Percentiles rank a stretch among this genome's conserved stretches.
Conservation (phyloP, 2,113 vertebrate species). For the Bucco capensis region DNA sequence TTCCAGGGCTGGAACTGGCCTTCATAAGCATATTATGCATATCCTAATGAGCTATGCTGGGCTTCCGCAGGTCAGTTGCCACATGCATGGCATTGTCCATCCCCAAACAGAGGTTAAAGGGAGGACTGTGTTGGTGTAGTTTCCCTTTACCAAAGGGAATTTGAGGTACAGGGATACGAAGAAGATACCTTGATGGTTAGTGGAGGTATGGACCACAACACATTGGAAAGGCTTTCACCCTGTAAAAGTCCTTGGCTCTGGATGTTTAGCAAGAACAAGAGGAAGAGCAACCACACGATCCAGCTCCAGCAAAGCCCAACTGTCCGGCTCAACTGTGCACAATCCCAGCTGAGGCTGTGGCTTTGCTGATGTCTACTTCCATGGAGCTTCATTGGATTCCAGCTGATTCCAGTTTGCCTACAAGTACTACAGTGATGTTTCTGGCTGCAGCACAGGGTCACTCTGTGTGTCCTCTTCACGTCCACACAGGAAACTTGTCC, state of each 20-base stretch:
- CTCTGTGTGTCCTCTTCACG: accelerated
- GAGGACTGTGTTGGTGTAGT: neutral
- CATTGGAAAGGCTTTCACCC: neutral
- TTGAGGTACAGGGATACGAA: neutral
- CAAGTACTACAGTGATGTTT: neutral
- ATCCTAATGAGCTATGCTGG: neutral
- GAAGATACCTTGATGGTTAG: neutral
- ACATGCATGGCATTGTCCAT: neutral
- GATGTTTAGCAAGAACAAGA: neutral
- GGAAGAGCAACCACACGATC: neutral
- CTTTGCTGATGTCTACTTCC: neutral
- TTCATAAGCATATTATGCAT: neutral
- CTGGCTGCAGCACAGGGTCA: neutral
- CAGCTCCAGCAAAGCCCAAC: neutral
- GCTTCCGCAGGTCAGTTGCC: neutral
- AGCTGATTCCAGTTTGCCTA: neutral
- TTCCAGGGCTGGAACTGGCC: neutral
- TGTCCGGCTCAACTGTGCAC: neutral
- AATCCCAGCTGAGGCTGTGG: neutral
- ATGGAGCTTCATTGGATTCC: neutral
- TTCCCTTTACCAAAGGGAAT: neutral
- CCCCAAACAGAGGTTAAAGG: neutral
- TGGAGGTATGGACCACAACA: neutral
- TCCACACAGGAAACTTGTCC: neutral
- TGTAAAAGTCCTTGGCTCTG: neutral